Evolutionary conservation across 2,113 vertebrate genomes (phyloP).

Genomic region (Oreochromis niloticus): DNA sequence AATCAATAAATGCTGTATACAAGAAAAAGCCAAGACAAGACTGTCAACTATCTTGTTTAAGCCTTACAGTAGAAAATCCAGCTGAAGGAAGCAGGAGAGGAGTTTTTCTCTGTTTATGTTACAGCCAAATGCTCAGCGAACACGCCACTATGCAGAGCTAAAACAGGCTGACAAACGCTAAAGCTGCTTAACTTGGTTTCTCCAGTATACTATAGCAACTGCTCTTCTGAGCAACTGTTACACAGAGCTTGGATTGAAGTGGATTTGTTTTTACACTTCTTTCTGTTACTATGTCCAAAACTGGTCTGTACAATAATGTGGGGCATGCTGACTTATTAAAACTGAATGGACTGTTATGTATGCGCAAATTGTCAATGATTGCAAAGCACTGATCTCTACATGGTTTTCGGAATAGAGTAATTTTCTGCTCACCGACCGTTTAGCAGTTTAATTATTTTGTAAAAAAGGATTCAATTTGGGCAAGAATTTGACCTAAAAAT

Average conservation of each 20-base stretch:
- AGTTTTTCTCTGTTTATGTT: neutral
- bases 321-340: neutral
- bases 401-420: slow-evolving; percentile 5
- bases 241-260: neutral
- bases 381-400: neutral
- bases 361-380: neutral
- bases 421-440: neutral
- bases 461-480: neutral
- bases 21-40: neutral
- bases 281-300: neutral
- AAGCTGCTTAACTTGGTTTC: slow-evolving; percentile 31
- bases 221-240: neutral
- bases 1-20: neutral
- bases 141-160: neutral
- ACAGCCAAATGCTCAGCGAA: neutral
- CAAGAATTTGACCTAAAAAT: neutral
- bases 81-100: neutral
- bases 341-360: neutral
- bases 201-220: neutral
- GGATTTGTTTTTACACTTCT: neutral
- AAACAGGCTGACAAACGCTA: neutral
- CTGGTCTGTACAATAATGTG: neutral
- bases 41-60: neutral
- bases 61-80: neutral
- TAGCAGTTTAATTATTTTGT: neutral